Base-by-base conservation (phyloP, 2,888 invertebrate species). In the Epinotia ramella region DNA sequence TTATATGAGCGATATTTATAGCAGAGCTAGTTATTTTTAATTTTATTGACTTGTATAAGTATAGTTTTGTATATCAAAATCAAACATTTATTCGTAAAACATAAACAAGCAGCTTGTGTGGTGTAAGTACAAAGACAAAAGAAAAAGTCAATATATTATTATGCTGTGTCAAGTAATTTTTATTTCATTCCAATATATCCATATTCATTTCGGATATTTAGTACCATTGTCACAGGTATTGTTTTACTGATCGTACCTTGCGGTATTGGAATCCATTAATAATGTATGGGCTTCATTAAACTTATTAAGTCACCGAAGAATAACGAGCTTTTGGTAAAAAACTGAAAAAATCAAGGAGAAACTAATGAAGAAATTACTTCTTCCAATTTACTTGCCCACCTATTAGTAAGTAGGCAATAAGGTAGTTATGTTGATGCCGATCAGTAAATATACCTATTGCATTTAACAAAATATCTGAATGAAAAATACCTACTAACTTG, bases 231-330 rank as follows among this genome's bases (percentile, higher is more conserved):
- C 44, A 28, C 44, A 24, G 33, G 46, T 65, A 24, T 66, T 71
- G 16, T 56, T 71, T 56, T 71, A 28, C 71, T 71, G 71, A 77
- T 53, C 69, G 44, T 72, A 57, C 69, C 74, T 79, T 79, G 74
- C 77, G 59, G 68, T 77, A 78, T 79, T 77, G 80, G 81, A 77
- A 78, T 79, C 71, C 81, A 81, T 83, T 80, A 82, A 82, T 83
- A 82, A 83, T 82, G 81, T 80, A 83, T 83, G 78, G 80, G 79
- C 77, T 80, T 82, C 81, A 80, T 83, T 81, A 83, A 82, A 80
- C 79, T 80, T 81, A 83, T 83, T 83, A 83, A 80, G 81, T 81
- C 79, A 80, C 79, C 80, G 78, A 78, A 64, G 73, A 79, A 79
- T 80, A 81, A 81, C 79, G 79, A 81, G 80, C 73, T 74, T 80